These are phyloP conservation scores for Heterodera filipjevi DNA, from an alignment of 2,888 invertebrate species.

Conservation along the genomic window DNA sequence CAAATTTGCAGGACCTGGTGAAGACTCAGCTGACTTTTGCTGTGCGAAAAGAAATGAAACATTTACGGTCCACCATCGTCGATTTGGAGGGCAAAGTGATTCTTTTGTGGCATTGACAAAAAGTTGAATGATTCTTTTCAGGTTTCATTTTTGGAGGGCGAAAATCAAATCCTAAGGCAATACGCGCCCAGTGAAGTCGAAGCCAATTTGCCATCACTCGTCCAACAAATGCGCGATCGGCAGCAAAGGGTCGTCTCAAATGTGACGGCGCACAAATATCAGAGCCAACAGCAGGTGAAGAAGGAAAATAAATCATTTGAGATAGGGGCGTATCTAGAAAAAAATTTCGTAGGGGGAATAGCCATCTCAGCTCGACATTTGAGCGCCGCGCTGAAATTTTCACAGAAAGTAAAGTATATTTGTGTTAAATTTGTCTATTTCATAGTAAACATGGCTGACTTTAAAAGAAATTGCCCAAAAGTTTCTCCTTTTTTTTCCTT, in stretches of 20 bases:
- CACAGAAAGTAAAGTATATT: too few species aligned
- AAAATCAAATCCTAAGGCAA: constrained; percentile 83
- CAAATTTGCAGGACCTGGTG: constrained; percentile 47
- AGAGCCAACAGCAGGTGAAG: background rate
- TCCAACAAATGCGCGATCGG: constrained; percentile 26
- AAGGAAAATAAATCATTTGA: too few species aligned
- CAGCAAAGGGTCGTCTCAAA: background rate
- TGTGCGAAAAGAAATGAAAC: constrained; percentile 51
- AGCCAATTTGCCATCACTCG: constrained; percentile 37
- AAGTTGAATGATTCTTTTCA: constrained; percentile 24
- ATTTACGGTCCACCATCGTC: constrained; percentile 42
- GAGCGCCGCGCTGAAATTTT: too few species aligned
- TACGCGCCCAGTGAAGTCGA: constrained; percentile 83
- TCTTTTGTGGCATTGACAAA: background rate
- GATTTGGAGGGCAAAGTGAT: constrained; percentile 47
- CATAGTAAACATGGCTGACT: too few species aligned
- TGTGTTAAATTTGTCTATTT: background rate
- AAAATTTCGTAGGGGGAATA: too few species aligned
- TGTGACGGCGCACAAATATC: background rate
- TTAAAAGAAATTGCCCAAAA: too few species aligned
- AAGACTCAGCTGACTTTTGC: constrained; percentile 54
- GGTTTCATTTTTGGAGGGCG: constrained; percentile 80
- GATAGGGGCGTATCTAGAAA: too few species aligned
- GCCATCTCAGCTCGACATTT: too few species aligned
- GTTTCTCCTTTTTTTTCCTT: too few species aligned